Conservation (phyloP, 35 echinoderm and acorn worm genomes). For the Holothuria glaberrima region DNA sequence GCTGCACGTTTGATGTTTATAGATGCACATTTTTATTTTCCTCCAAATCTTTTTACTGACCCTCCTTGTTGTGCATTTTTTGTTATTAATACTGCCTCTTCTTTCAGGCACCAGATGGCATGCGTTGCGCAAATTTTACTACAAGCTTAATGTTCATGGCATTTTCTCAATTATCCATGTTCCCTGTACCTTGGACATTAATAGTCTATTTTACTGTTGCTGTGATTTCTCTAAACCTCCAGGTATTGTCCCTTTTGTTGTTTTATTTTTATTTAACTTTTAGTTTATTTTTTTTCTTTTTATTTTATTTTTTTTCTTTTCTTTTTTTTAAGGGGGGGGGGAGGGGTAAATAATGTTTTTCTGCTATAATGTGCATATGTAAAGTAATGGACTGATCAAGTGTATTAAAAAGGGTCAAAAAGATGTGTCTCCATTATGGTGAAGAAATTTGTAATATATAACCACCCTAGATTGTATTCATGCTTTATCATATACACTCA, state of each 20-base stretch:
- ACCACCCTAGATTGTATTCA: too few species aligned
- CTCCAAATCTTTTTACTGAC: neutral
- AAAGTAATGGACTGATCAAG: too few species aligned
- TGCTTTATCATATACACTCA: too few species aligned
- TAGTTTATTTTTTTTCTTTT: neutral
- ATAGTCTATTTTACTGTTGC: constrained; percentile 51
- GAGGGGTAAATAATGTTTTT: too few species aligned
- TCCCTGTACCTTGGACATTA: constrained; percentile 26
- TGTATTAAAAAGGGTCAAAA: too few species aligned
- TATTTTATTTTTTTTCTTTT: neutral
- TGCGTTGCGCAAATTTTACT: constrained; percentile 23
- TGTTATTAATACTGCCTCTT: constrained; percentile 19
- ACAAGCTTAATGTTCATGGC: constrained; percentile 55
- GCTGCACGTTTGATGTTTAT: neutral
- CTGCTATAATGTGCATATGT: too few species aligned
- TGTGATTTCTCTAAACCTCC: constrained; percentile 38
- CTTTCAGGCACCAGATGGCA: constrained; percentile 45
- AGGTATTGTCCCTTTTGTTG: constrained; percentile 33
- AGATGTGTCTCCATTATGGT: too few species aligned
- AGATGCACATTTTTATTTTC: neutral
- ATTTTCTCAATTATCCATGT: constrained; percentile 41
- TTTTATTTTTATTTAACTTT: neutral
- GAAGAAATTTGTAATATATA: too few species aligned
- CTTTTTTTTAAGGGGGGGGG: too few species aligned
- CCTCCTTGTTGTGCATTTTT: neutral